Evolutionary conservation across 2,888 invertebrate genomes (phyloP).

Genomic region (Acleris sparsana): DNA sequence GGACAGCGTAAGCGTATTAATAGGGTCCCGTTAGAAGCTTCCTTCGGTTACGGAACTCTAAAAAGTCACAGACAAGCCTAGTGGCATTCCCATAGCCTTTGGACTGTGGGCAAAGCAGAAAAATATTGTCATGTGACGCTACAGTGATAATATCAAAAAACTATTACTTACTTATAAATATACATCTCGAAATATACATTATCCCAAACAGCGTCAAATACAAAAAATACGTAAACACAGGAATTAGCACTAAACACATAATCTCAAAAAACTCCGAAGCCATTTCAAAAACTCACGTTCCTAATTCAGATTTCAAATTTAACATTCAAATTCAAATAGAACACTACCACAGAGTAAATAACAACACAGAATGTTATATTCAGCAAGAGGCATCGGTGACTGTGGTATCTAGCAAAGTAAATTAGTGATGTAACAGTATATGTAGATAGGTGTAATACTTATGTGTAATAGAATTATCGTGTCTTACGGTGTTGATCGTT

Average conservation of each 20-base stretch:
- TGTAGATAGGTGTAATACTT: constrained; percentile 15
- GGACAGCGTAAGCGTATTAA: too few species aligned
- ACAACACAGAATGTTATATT: too few species aligned
- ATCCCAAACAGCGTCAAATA: constrained; percentile 49
- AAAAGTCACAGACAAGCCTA: too few species aligned
- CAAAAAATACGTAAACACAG: constrained; percentile 50
- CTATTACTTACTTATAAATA: constrained; percentile 45
- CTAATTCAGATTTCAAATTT: neutral
- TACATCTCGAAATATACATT: constrained; percentile 40
- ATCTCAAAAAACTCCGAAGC: constrained; percentile 46
- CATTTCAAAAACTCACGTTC: constrained; percentile 40
- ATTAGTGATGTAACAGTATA: constrained; percentile 21
- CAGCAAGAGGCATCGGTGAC: neutral
- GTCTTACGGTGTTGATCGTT: constrained; percentile 27
- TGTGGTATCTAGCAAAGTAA: constrained; percentile 14
- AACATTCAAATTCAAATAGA: neutral
- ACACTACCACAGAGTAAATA: neutral
- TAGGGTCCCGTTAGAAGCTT: too few species aligned
- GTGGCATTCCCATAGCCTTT: too few species aligned
- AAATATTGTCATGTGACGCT: too few species aligned
- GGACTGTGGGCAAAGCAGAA: too few species aligned
- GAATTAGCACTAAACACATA: constrained; percentile 52
- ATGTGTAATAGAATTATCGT: constrained; percentile 10
- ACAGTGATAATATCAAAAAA: too few species aligned
- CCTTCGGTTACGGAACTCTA: too few species aligned